Evolutionary conservation across 2,113 vertebrate genomes (phyloP), one percentile per base, ranked within the genome.

Genomic region (Petromus typicus): DNA sequence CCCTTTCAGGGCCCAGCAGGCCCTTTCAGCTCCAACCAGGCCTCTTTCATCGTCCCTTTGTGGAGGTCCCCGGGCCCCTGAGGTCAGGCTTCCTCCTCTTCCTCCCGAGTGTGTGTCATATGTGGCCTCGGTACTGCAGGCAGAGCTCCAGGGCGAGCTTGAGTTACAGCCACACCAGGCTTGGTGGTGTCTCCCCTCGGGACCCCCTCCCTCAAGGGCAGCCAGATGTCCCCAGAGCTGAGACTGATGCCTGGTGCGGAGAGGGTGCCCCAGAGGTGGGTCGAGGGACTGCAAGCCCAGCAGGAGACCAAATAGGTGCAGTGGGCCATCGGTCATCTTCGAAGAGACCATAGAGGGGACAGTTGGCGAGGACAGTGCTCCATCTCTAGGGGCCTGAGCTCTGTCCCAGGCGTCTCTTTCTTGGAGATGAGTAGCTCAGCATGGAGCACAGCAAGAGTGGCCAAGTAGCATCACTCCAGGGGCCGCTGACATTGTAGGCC

Each of bases 151-250:
- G 43, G 80, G 67, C 54, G 82, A 61, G 83, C 89, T 91, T 94
- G 83, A 89, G 40, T 86, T 78, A 75, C 78, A 95, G 30, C 45
- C 64, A 40, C n/a, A 16, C 45, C 37, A 64, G 75, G 75, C 51
- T 92, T 2, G 61, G 14, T 69, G 30, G 34, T 64, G 43, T 64
- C 34, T 92, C 89, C n/a, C 37, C 59, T 66, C 66, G 67, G n/a
- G 83, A 9, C 73, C 88, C 34, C 81, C 71, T 94, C 95, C 81
- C 71, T 94, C 95, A 93, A 97, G 94, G 95, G 73, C 97, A 96
- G 67, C 78, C 71, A 14, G 20, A 69, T 90, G 71, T 92, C 92
- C 92, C 92, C 78, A 48, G 48, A 90, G 59, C 66, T 43, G n/a
- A 91, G 81, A 57, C 45, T 1, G 0, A 23, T 61, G 45, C 61